These are phyloP conservation scores for Aegotheles bennettii DNA, from an alignment of 2,113 vertebrate species.

Conservation along the genomic window DNA sequence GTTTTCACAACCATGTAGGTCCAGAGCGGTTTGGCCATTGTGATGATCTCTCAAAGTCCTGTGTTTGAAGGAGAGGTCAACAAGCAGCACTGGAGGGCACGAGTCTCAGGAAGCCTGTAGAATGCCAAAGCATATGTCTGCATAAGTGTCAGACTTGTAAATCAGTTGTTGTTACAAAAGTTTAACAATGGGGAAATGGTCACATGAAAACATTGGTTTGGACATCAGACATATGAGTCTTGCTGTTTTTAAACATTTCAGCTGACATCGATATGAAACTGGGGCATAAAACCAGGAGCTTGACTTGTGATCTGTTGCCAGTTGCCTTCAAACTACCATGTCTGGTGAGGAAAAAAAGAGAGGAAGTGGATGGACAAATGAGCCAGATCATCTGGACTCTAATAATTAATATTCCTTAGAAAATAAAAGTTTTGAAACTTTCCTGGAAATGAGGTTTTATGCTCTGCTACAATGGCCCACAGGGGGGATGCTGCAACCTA, in stretches of 20 bases:
- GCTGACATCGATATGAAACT: not conserved
- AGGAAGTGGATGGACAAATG: slow-evolving; percentile 35
- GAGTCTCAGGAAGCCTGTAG: not conserved
- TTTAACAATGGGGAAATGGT: not conserved
- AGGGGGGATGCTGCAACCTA: slow-evolving; percentile 57
- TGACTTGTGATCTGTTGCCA: slow-evolving; percentile 14
- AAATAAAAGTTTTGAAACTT: slow-evolving; percentile 70
- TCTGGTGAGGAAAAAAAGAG: not conserved
- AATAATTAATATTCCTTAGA: slow-evolving; percentile 61
- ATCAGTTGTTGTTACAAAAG: slow-evolving; percentile 22
- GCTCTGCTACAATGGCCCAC: slow-evolving; percentile 54
- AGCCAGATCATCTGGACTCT: slow-evolving; percentile 20
- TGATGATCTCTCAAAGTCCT: not conserved
- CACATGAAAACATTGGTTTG: not conserved
- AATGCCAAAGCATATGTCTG: not conserved
- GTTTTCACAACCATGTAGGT: not conserved
- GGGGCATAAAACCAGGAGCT: not conserved
- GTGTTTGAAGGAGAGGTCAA: not conserved
- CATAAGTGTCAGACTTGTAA: slow-evolving; percentile 27
- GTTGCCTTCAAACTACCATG: not conserved
- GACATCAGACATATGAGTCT: not conserved
- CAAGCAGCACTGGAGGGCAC: not conserved
- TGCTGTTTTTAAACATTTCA: slow-evolving; percentile 27
- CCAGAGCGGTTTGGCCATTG: not conserved
- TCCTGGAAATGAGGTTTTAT: slow-evolving; percentile 68